phyloP scores from a whole-genome alignment of 2,888 invertebrate genomes.

The Argyresthia goedartella region DNA sequence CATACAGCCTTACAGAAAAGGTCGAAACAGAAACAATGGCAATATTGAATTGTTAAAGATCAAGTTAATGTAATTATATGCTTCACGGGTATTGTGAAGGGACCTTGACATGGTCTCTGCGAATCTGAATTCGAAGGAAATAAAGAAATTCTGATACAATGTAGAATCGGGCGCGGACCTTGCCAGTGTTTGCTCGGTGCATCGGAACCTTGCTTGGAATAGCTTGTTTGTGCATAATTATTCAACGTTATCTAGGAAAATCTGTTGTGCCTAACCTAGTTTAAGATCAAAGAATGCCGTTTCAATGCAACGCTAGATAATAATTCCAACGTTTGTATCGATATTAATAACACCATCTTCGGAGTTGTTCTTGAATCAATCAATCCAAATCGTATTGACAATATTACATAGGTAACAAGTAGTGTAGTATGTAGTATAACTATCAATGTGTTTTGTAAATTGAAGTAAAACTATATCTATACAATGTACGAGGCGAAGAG shows the following conservation, averaged over 20 bases:
- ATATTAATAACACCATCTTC: no score
- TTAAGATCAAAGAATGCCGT: no score
- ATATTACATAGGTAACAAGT: no score
- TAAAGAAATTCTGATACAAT: constrained; percentile 37
- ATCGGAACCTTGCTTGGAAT: neutral
- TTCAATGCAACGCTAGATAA: no score
- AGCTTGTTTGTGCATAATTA: neutral
- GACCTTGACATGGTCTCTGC: constrained; percentile 44
- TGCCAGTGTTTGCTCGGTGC: neutral
- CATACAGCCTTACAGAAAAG: constrained; percentile 9
- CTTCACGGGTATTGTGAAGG: constrained; percentile 22
- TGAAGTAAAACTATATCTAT: no score
- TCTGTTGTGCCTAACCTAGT: no score
- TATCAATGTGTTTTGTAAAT: no score
- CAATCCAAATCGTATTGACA: no score
- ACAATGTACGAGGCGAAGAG: no score
- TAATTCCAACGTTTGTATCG: no score
- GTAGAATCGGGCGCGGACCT: constrained; percentile 19
- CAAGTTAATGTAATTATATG: constrained; percentile 39
- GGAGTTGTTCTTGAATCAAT: no score
- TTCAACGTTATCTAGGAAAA: neutral
- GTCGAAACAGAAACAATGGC: constrained; percentile 35
- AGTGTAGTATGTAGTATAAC: no score
- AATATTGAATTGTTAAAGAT: constrained; percentile 35
- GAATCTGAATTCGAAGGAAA: constrained; percentile 33